Evolutionary conservation across 2,113 vertebrate species (phyloP).

Genomic region (Gopherus evgoodei): DNA sequence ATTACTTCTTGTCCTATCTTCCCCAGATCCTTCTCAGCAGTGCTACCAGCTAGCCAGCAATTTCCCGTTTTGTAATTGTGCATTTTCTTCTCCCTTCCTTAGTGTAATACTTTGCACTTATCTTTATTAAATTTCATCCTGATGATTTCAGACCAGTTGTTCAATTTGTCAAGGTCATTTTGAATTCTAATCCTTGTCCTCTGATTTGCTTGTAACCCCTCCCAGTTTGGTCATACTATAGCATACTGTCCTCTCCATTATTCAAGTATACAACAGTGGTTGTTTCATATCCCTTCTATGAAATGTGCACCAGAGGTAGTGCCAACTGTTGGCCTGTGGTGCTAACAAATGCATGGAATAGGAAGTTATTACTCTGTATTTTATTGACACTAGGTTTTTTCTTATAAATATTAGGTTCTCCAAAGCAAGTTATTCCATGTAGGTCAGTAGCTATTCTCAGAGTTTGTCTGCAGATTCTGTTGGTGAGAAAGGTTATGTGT

Average conservation of each 20-base stretch:
- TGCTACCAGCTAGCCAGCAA: background rate
- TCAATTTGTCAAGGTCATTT: no score
- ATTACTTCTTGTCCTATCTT: background rate
- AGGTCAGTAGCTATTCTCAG: background rate
- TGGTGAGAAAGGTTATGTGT: background rate
- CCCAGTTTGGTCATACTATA: background rate
- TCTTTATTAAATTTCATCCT: no score
- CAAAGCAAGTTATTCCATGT: background rate
- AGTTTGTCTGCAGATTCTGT: background rate
- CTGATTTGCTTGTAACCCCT: no score
- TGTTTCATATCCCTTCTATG: background rate
- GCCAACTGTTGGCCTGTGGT: no score
- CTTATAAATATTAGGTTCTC: background rate
- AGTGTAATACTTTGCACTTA: background rate
- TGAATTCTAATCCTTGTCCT: no score
- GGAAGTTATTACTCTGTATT: background rate
- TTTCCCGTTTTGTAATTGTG: background rate
- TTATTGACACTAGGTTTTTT: background rate
- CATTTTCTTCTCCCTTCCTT: background rate
- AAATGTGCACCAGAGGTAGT: background rate
- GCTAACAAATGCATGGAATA: background rate
- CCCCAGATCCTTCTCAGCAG: background rate
- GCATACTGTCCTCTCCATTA: background rate
- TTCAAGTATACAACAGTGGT: background rate
- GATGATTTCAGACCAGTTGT: no score